These are phyloP conservation scores for Cyclopterus lumpus DNA, from an alignment of 2,797 vertebrate species.

Conservation along the genomic window DNA sequence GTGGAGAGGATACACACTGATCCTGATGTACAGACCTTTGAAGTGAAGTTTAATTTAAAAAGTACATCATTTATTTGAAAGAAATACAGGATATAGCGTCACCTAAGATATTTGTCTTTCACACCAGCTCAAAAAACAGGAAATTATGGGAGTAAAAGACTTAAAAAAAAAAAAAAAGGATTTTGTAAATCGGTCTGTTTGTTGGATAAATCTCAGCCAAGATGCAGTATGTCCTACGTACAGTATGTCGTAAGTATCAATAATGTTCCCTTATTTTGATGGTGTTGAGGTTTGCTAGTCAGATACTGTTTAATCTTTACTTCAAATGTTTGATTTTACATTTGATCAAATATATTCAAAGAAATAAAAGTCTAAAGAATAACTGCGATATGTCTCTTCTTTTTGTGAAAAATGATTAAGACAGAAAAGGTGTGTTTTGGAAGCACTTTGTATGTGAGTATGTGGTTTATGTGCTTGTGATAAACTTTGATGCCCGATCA, in stretches of 20 bases:
- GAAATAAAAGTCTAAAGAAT: constrained; percentile 88
- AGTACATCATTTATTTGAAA: constrained; percentile 80
- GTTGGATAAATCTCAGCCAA: constrained; percentile 93
- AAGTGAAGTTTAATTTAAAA: constrained; percentile 80
- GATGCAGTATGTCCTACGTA: constrained; percentile 86
- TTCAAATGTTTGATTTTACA: constrained; percentile 81
- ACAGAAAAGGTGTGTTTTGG: not conserved
- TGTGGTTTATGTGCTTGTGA: constrained; percentile 29
- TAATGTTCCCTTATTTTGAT: constrained; percentile 98
- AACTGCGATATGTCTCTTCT: constrained; percentile 68
- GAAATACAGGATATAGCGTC: constrained; percentile 59
- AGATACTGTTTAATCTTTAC: constrained; percentile 96
- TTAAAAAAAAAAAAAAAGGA: constrained; percentile 82
- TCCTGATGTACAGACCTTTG: constrained; percentile 80
- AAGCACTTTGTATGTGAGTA: not conserved
- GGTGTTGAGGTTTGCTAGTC: constrained; percentile 98
- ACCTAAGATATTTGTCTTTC: constrained; percentile 94
- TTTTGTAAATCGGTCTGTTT: constrained; percentile 97
- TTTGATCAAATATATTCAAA: constrained; percentile 81
- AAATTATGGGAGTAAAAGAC: constrained; percentile 90
- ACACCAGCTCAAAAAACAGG: constrained; percentile 84
- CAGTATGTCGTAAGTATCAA: constrained; percentile 86
- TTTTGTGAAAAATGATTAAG: not conserved
- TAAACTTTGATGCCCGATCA: not conserved
- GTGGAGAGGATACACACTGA: constrained; percentile 71